These are phyloP conservation scores for Halocaridina rubra DNA, from an alignment of 2,888 invertebrate genomes.

Conservation along the genomic window DNA sequence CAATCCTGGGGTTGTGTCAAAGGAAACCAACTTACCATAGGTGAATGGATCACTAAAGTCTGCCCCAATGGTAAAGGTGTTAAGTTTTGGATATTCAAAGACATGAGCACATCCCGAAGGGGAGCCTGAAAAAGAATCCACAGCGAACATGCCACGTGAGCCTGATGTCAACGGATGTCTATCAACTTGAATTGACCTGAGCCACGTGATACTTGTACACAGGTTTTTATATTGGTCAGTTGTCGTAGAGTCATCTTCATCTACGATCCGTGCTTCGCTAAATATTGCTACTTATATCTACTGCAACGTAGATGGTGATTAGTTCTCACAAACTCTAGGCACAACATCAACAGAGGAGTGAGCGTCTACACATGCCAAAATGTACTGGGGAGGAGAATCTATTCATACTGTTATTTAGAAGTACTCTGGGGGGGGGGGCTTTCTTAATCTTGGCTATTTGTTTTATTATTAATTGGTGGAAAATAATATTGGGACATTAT, in stretches of 20 bases:
- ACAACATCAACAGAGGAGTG: background rate
- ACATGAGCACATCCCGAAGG: constrained; percentile 37
- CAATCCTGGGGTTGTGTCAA: background rate
- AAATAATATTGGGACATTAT: too few relatives aligned
- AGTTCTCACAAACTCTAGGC: background rate
- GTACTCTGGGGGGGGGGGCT: background rate
- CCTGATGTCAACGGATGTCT: background rate
- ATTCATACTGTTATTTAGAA: too few relatives aligned
- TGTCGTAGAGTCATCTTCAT: background rate
- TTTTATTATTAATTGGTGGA: too few relatives aligned
- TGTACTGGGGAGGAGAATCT: too few relatives aligned
- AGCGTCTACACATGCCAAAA: background rate
- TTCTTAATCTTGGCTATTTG: background rate
- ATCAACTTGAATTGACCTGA: background rate
- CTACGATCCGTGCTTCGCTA: constrained; percentile 22
- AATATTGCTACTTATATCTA: background rate
- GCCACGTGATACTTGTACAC: background rate
- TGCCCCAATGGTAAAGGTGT: constrained; percentile 56
- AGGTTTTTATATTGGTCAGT: background rate
- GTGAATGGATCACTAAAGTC: constrained; percentile 46
- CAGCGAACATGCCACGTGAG: constrained; percentile 49
- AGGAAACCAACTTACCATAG: constrained; percentile 42
- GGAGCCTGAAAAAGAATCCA: constrained; percentile 43
- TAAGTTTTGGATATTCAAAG: constrained; percentile 55
- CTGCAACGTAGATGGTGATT: background rate